These are phyloP conservation scores for Motacilla alba DNA, from an alignment of 2,113 vertebrate species.

Conservation along the genomic window DNA sequence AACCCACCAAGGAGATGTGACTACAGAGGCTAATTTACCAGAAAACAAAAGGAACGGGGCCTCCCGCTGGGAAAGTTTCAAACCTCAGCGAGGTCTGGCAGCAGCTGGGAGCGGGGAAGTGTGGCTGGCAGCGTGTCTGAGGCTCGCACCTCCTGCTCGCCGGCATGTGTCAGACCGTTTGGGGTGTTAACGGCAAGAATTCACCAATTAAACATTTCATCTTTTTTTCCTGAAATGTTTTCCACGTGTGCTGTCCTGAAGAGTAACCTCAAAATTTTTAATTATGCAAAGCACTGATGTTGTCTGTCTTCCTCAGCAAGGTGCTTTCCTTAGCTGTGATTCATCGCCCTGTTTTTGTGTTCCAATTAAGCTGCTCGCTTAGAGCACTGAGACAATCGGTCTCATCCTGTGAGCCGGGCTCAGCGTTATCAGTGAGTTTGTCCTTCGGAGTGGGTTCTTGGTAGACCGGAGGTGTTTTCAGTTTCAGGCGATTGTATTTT, in stretches of 20 bases:
- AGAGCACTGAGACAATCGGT: neutral
- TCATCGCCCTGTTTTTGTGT: neutral
- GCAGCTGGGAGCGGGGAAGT: neutral
- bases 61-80: neutral
- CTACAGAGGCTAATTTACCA: neutral
- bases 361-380: neutral
- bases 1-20: neutral
- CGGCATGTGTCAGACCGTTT: neutral
- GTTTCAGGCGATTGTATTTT: neutral
- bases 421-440: neutral
- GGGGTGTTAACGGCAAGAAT: neutral
- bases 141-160: neutral
- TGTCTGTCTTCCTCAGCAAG: neutral
- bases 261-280: neutral
- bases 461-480: neutral
- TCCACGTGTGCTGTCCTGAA: neutral
- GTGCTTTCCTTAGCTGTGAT: conserved; percentile 23
- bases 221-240: neutral
- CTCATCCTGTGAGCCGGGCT: neutral
- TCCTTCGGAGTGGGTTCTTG: neutral
- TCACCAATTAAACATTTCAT: neutral
- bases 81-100: neutral
- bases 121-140: neutral
- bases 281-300: neutral
- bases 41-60: neutral